Evolutionary conservation across 1,140 invertebrate genomes (phyloP).

Genomic region (Pentalonia nigronervosa): DNA sequence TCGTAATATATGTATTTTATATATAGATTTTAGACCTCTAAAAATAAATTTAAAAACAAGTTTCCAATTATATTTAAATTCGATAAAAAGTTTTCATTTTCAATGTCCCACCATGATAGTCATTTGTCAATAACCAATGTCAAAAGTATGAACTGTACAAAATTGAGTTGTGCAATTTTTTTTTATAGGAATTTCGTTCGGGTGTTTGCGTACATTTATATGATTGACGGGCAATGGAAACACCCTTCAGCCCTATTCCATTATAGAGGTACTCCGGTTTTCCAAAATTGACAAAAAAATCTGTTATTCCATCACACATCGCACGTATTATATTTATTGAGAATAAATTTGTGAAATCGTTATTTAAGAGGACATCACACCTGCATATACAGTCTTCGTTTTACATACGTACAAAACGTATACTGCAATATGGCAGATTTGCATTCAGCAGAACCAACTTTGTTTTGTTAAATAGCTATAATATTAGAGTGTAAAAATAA

Average conservation of each 20-base stretch:
- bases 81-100: neutral
- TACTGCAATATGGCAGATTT: neutral
- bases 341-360: neutral
- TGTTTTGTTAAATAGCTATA: neutral
- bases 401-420: neutral
- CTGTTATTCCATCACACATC: neutral
- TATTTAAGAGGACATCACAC: neutral
- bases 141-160: neutral
- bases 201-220: neutral
- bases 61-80: neutral
- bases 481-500: neutral
- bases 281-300: neutral
- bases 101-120: neutral
- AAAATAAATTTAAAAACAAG: neutral
- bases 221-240: neutral
- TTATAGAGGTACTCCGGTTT: neutral
- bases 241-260: neutral
- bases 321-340: neutral
- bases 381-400: neutral
- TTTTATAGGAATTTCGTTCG: neutral
- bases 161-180: neutral
- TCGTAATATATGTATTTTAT: neutral
- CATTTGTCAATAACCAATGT: neutral
- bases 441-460: neutral
- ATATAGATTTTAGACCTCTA: neutral